Evolutionary conservation across 2,797 vertebrate genomes (phyloP).

Genomic region (Clarias fuscus): DNA sequence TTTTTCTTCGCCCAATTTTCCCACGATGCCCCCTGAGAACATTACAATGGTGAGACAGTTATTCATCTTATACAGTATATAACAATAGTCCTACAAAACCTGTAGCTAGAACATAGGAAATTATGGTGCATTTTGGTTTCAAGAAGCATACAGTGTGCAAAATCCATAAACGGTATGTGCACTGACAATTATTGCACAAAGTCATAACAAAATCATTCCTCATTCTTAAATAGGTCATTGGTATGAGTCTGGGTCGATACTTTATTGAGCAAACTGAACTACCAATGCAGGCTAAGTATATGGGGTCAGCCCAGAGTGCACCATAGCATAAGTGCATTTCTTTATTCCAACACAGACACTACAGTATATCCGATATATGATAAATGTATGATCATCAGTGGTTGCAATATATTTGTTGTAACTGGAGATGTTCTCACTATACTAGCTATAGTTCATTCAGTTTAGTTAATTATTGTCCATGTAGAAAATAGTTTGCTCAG

Average conservation of each 20-base stretch:
- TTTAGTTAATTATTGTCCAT: neutral
- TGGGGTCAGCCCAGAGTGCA: neutral
- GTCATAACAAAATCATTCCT: neutral
- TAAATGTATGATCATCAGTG: neutral
- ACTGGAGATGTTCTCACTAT: neutral
- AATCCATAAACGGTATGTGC: neutral
- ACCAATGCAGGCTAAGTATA: neutral
- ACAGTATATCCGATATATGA: neutral
- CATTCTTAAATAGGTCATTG: neutral
- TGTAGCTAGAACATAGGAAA: neutral
- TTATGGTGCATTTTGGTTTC: neutral
- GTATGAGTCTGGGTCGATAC: neutral
- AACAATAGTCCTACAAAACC: neutral
- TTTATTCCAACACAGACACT: neutral
- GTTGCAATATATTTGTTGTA: neutral
- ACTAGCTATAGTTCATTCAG: neutral
- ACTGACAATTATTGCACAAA: neutral
- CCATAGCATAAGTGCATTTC: neutral
- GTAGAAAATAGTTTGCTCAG: neutral
- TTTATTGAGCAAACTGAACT: neutral
- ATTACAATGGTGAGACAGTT: slow-evolving; percentile 72
- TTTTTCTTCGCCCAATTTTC: slow-evolving; percentile 91
- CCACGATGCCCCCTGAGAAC: slow-evolving; percentile 91
- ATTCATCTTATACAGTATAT: neutral
- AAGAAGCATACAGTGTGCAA: neutral